These are phyloP conservation scores for Rallus limicola DNA, from an alignment of 2,113 vertebrate species.

Conservation along the genomic window DNA sequence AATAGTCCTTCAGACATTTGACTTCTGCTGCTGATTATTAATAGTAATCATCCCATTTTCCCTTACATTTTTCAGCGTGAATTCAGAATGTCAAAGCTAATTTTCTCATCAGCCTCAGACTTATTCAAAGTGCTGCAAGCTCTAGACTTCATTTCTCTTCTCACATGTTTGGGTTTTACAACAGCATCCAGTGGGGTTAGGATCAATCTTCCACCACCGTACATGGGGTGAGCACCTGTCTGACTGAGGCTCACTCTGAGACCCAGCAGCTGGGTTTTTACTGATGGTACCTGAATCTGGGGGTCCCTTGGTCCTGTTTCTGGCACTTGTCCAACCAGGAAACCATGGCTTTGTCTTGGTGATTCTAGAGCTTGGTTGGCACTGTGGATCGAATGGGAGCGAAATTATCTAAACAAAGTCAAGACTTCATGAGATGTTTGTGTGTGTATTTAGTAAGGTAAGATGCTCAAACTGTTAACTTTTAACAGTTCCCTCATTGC, in stretches of 20 bases:
- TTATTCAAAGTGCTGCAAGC: neutral
- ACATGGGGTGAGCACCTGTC: neutral
- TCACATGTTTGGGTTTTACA: neutral
- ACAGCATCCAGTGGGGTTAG: neutral
- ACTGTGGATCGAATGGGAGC: neutral
- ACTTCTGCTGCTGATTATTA: conserved; percentile 66
- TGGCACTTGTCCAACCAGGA: conserved; percentile 44
- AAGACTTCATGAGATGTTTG: neutral
- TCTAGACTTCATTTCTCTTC: neutral
- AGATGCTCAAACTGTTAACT: neutral
- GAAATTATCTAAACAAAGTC: neutral
- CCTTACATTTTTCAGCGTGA: conserved; percentile 30
- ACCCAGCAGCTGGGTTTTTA: neutral
- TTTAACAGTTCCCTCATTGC: neutral
- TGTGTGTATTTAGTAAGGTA: neutral
- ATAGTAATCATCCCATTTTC: conserved; percentile 39
- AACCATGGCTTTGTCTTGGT: neutral
- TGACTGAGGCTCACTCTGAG: neutral
- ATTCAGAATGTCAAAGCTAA: conserved; percentile 64
- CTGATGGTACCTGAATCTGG: neutral
- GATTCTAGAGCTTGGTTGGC: conserved; percentile 25
- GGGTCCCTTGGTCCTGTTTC: conserved; percentile 5
- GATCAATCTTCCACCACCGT: neutral
- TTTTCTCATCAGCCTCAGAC: conserved; percentile 47
- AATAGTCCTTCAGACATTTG: conserved; percentile 52